Evolutionary conservation across 1,140 invertebrate species (phyloP), one percentile per base, ranked within the genome.

Genomic region (Oscheius sp.): DNA sequence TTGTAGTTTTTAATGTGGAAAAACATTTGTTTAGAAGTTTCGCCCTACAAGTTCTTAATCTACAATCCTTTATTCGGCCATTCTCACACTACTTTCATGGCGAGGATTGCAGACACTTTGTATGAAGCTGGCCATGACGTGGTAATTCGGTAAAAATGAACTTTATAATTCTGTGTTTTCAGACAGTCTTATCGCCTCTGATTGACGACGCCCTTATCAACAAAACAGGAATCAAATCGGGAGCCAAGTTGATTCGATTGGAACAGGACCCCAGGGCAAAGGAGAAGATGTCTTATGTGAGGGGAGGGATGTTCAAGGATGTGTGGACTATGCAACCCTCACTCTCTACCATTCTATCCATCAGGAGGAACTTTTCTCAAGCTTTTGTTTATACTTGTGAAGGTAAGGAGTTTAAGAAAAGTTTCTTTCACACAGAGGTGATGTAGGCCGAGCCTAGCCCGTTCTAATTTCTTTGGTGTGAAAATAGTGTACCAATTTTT

Each of bases 41-140:
- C 42, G 2, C n/a, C 36, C 28, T 71, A 71, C 70, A 73, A 65
- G 28, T 65, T 73, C 20, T 46, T 73, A 2, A 35, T 73, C 3
- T 73, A 52, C 62, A 73, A 64, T 65, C 70, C 70, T 26, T 28
- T 62, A 13, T 73, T 64, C 31, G 70, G 52, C 15, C 42, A 45
- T 1, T 64, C 59, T 46, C 70, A 66, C 45, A 34, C 62, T 2
- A 73, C 49, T 38, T 73, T 73, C n/a, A 29, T 73, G 0, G 70
- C 61, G 23, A 65, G 55, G 31, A 73, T 73, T 7, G 42, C 70
- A 2, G 70, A 73, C 36, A 64, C 62, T 58, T 36, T 73, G 3
- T 31, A 49, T 26, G 70, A 73, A 18, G 59, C 70, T 26, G 70
- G 70, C 10, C 61, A 73, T 55, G 62, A 73, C 26, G 70, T 73